These are phyloP conservation scores for Festucalex cinctus DNA, from an alignment of 2,113 vertebrate genomes.

Conservation along the genomic window DNA sequence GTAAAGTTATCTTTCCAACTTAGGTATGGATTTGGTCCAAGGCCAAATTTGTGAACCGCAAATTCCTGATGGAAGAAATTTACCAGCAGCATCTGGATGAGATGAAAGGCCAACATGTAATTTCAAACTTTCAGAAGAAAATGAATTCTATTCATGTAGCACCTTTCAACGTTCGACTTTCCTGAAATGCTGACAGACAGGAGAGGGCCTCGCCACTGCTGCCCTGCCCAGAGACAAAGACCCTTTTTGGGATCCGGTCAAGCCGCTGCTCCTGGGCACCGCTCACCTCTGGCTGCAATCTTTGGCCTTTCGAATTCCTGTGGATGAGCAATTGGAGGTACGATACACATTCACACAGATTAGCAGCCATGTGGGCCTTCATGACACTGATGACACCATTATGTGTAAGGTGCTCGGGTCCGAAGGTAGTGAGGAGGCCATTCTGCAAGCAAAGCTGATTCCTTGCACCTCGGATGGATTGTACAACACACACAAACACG, in stretches of 20 bases:
- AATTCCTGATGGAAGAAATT: slow-evolving; percentile 86
- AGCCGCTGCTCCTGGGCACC: slow-evolving; percentile 79
- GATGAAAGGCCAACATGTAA: slow-evolving; percentile 42
- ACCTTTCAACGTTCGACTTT: not conserved
- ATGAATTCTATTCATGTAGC: not conserved
- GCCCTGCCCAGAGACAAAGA: slow-evolving; percentile 66
- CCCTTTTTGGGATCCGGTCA: slow-evolving; percentile 87
- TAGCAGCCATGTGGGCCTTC: not conserved
- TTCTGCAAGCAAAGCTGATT: slow-evolving; percentile 72
- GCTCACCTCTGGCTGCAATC: slow-evolving; percentile 88
- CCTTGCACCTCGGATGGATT: slow-evolving; percentile 77
- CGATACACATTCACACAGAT: not conserved
- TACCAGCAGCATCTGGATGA: slow-evolving; percentile 77
- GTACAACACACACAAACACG: slow-evolving; percentile 57
- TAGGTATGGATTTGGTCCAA: slow-evolving; percentile 91
- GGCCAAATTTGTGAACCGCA: slow-evolving; percentile 86
- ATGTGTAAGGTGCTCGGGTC: slow-evolving; percentile 73
- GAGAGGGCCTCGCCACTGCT: slow-evolving; percentile 18
- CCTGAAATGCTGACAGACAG: slow-evolving; percentile 27
- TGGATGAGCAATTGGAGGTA: slow-evolving; percentile 82
- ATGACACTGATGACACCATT: not conserved
- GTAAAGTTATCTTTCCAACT: no score
- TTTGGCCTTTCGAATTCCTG: slow-evolving; percentile 76
- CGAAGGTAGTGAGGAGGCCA: slow-evolving; percentile 79
- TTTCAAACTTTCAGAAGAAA: not conserved